Base-by-base conservation (phyloP, 2,113 vertebrate species). In the Pao palembangensis region DNA sequence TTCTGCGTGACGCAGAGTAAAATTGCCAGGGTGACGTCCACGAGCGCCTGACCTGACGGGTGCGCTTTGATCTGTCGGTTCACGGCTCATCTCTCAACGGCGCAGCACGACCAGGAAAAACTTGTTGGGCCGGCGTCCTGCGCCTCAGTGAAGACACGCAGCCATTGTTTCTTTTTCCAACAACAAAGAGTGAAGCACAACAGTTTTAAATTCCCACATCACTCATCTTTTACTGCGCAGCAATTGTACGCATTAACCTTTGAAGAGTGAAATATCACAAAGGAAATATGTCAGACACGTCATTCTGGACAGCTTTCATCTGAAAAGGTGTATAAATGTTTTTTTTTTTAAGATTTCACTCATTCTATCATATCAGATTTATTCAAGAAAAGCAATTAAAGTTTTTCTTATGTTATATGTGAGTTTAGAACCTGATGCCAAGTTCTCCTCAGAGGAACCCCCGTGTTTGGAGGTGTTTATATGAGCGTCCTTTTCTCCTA, bases 101-200 rank as follows among this genome's bases (percentile, higher is more conserved):
- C 57, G 6, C 34, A 31, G 41, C 51, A 7, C 25, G 67, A 88
- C 73, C 70, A 56, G 57, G 82, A 85, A 68, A 78, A 87, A 85
- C 85, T 61, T 64, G 88, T 80, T 79, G 51, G 69, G 71, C 68
- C 58, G 34, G 78, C 55, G 64, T 52, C 54, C 25, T 48, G 25
- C 53, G 12, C 41, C 52, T 18, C 59, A 19, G 49, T 13, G 8
- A 18, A 44, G 58, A 47, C n/a, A 72, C 23, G 18, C 18, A 47
- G 18, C 18, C 48, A 13, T 20, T 20, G 10, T 23, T 11, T 28
- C 23, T 52, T 8, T 17, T 18, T 4, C 46, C 34, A 38, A 3
- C 3, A 38, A 38, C 34, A 38, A 38, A 38, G 34, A 12, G 10
- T 38, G 10, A 38, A 38, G 8, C 34, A 12, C 1, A 38, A 38